phyloP scores from a whole-genome alignment of 2,113 vertebrate genomes.

The Pachyramphus minor region DNA sequence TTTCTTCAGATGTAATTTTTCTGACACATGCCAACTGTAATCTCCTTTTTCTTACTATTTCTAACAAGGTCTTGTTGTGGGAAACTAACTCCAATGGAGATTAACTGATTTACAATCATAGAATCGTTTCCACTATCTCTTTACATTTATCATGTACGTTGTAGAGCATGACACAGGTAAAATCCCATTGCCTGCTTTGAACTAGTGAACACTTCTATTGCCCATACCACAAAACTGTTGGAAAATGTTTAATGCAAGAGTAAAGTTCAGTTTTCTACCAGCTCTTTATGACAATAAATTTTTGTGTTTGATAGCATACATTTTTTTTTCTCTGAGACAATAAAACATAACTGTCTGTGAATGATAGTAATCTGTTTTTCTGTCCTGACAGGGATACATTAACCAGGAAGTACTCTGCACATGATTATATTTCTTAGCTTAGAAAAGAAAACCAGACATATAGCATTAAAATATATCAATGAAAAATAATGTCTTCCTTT shows the following conservation, averaged over 20 bases:
- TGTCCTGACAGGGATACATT: slow-evolving; percentile 62
- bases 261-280: slow-evolving; percentile 37
- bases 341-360: slow-evolving; percentile 28
- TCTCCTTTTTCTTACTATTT: slow-evolving; percentile 26
- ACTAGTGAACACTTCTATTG: slow-evolving; percentile 34
- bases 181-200: slow-evolving; percentile 2
- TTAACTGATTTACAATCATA: slow-evolving; percentile 61
- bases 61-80: slow-evolving; percentile 7
- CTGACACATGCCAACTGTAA: slow-evolving; percentile 43
- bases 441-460: slow-evolving; percentile 60
- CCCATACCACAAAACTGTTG: background rate
- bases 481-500: slow-evolving; percentile 73
- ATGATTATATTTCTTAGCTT: slow-evolving; percentile 66
- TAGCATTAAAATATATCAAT: slow-evolving; percentile 73
- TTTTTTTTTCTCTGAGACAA: slow-evolving; percentile 13
- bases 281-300: slow-evolving; percentile 42
- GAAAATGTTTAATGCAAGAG: slow-evolving; percentile 53
- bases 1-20: slow-evolving; percentile 62
- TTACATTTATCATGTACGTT: slow-evolving; percentile 49
- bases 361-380: slow-evolving; percentile 69
- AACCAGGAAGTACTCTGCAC: slow-evolving; percentile 36
- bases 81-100: slow-evolving; percentile 56
- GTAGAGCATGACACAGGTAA: slow-evolving; percentile 34
- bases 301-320: background rate
- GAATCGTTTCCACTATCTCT: slow-evolving; percentile 41